Evolutionary conservation across 2,888 invertebrate genomes (phyloP).

Genomic region (Colletes collaris): DNA sequence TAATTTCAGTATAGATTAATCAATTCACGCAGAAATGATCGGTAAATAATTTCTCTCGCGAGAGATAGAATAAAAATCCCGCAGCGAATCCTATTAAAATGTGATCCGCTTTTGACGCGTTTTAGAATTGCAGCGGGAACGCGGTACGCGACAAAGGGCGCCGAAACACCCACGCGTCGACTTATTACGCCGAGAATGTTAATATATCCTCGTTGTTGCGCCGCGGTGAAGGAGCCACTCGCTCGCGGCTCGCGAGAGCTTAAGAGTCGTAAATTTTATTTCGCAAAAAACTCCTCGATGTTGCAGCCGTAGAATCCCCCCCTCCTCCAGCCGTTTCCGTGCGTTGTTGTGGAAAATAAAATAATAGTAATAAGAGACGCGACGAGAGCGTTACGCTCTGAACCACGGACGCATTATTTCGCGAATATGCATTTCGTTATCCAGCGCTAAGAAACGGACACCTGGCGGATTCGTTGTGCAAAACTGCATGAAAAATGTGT

Average conservation of each 20-base stretch:
- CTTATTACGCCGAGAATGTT: constrained; percentile 17
- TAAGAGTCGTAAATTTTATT: constrained; percentile 19
- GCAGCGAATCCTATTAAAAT: no score
- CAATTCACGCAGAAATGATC: no score
- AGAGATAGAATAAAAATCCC: background rate
- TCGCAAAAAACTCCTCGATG: background rate
- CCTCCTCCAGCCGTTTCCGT: background rate
- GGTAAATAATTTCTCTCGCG: background rate
- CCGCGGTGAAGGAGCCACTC: constrained; percentile 9
- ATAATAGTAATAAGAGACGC: constrained; percentile 4
- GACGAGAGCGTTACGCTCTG: constrained; percentile 6
- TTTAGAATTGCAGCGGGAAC: background rate
- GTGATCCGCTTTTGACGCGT: no score
- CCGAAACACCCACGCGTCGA: background rate
- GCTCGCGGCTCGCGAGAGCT: constrained; percentile 6
- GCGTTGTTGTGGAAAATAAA: background rate
- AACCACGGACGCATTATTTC: constrained; percentile 18
- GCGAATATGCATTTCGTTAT: constrained; percentile 28
- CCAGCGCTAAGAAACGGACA: background rate
- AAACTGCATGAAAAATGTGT: no score
- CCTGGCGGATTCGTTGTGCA: no score
- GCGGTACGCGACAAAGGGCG: constrained; percentile 5
- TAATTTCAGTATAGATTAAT: no score
- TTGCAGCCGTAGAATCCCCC: no score
- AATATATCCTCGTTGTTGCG: constrained; percentile 14